Evolutionary conservation across 1,140 invertebrate species (phyloP), one percentile per base, ranked within the genome.

Genomic region (Drosophila sucinea): DNA sequence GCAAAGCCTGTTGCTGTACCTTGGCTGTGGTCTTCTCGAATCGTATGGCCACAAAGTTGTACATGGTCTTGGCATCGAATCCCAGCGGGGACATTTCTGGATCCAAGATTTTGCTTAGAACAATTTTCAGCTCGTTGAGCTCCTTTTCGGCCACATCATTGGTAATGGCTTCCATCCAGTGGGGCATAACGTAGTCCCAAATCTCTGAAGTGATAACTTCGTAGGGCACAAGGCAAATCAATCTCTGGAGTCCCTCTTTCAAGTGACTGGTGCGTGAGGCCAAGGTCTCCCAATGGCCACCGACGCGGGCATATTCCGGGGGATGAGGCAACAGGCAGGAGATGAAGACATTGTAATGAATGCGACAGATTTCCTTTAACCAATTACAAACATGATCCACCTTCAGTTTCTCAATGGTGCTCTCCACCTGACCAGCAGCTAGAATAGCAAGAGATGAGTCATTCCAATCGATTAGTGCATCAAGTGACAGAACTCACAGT

Each of bases 161-260:
- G 32, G 97, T 97, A 75, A 99, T 98, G 0, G 98, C 97, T 93
- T 99, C 98, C 95, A 99, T 96, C 98, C 98, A 99, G 90, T 98
- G 96, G 0, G 98, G 98, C 97, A 99, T 99, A 8, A 99, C 97
- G 90, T 97, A 96, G 91, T 99, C 97, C 98, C 98, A 99, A 58
- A 99, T 97, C 86, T 99, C 97, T 62, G 97, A 95, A 1, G 97
- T 98, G 67, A 99, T 98, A 11, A 99, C 96, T 84, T 99, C 98
- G 92, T 99, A 99, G 0, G 99, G 98, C 25, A 99, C 98, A 35
- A 99, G 93, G 91, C 98, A 99, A 90, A 99, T 97, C 17, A 99
- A 93, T 60, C 98, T 92, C 90, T 97, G 96, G 27, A 98, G 93
- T 0, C 97, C 98, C 92, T 99, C 98, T 93, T 98, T 98, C 2